These are phyloP conservation scores for Embiotoca jacksoni DNA, from an alignment of 2,113 vertebrate species.

Conservation along the genomic window DNA sequence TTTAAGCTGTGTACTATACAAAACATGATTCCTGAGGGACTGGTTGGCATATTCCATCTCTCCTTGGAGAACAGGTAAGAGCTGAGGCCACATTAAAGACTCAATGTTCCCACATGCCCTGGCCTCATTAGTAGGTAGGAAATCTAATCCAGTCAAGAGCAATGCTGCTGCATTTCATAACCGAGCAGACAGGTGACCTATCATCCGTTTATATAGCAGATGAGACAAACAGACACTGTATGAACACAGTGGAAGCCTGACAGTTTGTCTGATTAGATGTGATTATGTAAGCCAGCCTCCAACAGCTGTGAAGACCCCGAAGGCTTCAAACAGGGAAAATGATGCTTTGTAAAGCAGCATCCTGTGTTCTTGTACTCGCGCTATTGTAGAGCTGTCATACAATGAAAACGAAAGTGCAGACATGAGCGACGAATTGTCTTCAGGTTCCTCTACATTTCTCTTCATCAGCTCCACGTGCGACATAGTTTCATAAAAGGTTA, in stretches of 20 bases:
- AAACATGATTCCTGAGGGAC: not conserved
- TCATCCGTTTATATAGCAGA: not conserved
- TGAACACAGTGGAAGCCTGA: not conserved
- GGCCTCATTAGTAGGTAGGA: conserved; percentile 17
- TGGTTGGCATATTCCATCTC: not conserved
- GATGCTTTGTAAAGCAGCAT: not conserved
- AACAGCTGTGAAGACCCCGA: not conserved
- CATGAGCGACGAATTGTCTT: too few species aligned
- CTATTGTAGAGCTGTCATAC: not conserved
- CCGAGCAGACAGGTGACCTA: not conserved
- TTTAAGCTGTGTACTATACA: not conserved
- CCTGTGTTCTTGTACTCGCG: too few species aligned
- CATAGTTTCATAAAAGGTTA: too few species aligned
- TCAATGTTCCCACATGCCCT: not conserved
- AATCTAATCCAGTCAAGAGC: not conserved
- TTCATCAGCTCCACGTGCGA: too few species aligned
- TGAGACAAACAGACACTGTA: not conserved
- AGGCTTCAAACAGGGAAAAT: not conserved
- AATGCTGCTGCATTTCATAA: not conserved
- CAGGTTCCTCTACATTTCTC: too few species aligned
- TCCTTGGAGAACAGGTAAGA: not conserved
- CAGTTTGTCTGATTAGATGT: conserved; percentile 13
- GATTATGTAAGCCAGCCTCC: conserved; percentile 11
- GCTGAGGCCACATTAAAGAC: not conserved
- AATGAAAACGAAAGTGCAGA: not conserved